Evolutionary conservation across 2,113 vertebrate genomes (phyloP), one percentile per base, ranked within the genome.

Genomic region (Mus spicilegus): DNA sequence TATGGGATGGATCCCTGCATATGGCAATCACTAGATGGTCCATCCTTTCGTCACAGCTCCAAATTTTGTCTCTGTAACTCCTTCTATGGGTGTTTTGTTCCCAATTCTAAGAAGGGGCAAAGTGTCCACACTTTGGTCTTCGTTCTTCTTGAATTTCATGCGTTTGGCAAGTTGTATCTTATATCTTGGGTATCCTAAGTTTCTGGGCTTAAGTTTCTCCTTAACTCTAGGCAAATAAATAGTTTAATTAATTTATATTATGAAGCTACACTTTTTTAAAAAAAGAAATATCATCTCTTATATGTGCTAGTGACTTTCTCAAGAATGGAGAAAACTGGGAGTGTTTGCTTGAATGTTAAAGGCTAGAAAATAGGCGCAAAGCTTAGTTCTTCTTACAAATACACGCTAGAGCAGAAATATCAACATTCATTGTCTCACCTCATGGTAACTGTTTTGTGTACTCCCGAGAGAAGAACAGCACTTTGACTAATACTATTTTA

Each of bases 321-420:
- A 33, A 22, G 51, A n/a, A 58, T 76, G n/a, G 26, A 56, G 26
- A 20, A 65, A n/a, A 46, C 36, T 63, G 20, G 61, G 46, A 61
- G 12, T 8, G 1, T 80, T 67, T 33, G 30, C 80, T 11, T 88
- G 39, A 87, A 11, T 87, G 22, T 24, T 91, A 89, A 61, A 89
- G 51, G 12, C 30, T 87, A 76, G 67, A 39, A 81, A 86, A 67
- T 81, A 39, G 22, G 10, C 39, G 14, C 75, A 54, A 58, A 80
- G 17, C 0, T 69, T 61, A 26, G 42, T 90, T 94, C 94, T 93
- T 46, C 46, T 93, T 90, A 80, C n/a, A 61, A 95, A 80, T 16
- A 80, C 80, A 89, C 90, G 17, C 4, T 58, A 56, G 33, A 76
- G 54, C 5, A 75, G 28, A 93, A 88, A 89, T 56, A 54, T 84